Evolutionary conservation across 2,888 invertebrate species (phyloP).

Genomic region (Volucella inflata): DNA sequence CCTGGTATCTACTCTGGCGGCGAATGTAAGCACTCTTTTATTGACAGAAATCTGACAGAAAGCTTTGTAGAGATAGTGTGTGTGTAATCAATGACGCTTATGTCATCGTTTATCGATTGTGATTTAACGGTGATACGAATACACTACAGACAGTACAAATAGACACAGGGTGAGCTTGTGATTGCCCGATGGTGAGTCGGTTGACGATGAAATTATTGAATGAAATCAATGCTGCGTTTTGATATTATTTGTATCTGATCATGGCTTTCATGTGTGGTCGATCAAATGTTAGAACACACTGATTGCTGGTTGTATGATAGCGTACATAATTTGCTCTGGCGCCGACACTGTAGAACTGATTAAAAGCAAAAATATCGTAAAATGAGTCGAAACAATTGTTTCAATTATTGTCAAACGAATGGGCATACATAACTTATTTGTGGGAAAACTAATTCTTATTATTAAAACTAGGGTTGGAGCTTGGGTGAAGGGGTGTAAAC

Average conservation of each 20-base stretch:
- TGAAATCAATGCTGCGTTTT: conserved; percentile 70
- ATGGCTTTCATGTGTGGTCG: conserved; percentile 45
- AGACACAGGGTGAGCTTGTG: conserved; percentile 14
- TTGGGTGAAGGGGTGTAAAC: conserved; percentile 28
- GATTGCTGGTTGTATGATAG: conserved; percentile 57
- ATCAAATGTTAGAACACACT: conserved; percentile 9
- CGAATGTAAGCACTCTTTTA: no score
- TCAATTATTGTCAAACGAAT: conserved; percentile 61
- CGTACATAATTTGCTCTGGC: conserved; percentile 60
- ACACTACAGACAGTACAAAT: no score
- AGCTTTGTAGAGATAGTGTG: neutral
- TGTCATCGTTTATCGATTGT: conserved; percentile 68
- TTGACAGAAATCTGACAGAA: no score
- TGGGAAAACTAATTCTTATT: conserved; percentile 52
- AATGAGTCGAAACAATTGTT: conserved; percentile 71
- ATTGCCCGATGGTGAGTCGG: neutral
- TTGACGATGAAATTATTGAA: conserved; percentile 59
- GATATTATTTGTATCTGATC: conserved; percentile 5
- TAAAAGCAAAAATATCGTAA: conserved; percentile 57
- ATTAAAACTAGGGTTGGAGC: neutral
- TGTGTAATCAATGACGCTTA: conserved; percentile 50
- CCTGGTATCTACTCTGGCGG: neutral
- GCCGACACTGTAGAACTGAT: conserved; percentile 65
- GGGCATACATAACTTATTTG: conserved; percentile 37
- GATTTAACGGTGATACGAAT: neutral